Conservation (phyloP, 2,888 invertebrate genomes). For the Liopterus haemorrhoidalis region DNA sequence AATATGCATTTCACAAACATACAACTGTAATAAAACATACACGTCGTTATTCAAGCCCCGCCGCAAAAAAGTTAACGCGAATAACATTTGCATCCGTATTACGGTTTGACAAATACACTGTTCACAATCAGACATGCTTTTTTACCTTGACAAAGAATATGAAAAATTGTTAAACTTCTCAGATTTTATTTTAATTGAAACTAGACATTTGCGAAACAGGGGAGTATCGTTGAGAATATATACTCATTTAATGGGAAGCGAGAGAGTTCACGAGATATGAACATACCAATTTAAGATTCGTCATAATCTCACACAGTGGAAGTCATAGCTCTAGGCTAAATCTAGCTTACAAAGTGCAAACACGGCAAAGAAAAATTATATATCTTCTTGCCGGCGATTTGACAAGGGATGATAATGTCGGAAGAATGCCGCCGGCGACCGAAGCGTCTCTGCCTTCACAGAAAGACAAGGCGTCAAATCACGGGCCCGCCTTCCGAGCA, state of each 20-base stretch:
- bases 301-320: slow-evolving; percentile 9
- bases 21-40: background rate
- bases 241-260: too few relatives aligned
- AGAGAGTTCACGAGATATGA: background rate
- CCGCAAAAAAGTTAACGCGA: too few relatives aligned
- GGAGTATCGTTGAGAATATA: too few relatives aligned
- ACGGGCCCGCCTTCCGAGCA: background rate
- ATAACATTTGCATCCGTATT: too few relatives aligned
- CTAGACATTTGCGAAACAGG: too few relatives aligned
- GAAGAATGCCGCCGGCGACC: slow-evolving; percentile 14
- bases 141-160: too few relatives aligned
- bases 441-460: background rate
- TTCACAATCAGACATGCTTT: too few relatives aligned
- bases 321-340: slow-evolving; percentile 4
- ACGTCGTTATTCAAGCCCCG: background rate
- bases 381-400: slow-evolving; percentile 21
- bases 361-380: slow-evolving; percentile 23
- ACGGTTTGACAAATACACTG: too few relatives aligned
- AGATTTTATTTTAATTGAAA: too few relatives aligned
- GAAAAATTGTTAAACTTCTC: too few relatives aligned
- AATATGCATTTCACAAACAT: too few relatives aligned
- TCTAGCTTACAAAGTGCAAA: slow-evolving; percentile 19
- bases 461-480: background rate
- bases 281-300: slow-evolving; percentile 11
- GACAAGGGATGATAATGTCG: slow-evolving; percentile 22